phyloP scores from a whole-genome alignment of 2,797 vertebrate genomes.

The Octomys mimax region DNA sequence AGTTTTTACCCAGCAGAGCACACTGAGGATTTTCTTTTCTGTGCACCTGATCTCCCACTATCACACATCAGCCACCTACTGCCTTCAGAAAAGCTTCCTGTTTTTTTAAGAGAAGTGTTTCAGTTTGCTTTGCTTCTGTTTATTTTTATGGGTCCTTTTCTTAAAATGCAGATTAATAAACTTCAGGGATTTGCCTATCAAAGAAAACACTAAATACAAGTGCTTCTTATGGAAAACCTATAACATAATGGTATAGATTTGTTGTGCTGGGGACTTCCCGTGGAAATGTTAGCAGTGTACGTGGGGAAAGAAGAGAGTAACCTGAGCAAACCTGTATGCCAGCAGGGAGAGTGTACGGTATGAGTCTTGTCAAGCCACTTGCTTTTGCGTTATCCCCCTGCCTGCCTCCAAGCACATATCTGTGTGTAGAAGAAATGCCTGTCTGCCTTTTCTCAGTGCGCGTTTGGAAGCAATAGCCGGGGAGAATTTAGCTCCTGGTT shows the following conservation, averaged over 20 bases:
- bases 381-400: not conserved
- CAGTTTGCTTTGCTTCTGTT: not conserved
- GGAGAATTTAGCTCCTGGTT: not conserved
- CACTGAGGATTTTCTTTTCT: not conserved
- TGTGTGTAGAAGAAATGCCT: not conserved
- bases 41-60: no score
- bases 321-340: not conserved
- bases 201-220: constrained; percentile 22
- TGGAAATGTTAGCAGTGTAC: not conserved
- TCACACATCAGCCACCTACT: not conserved
- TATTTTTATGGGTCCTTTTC: constrained; percentile 17
- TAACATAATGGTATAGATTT: not conserved
- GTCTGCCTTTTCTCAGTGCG: fast-evolving
- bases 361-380: not conserved
- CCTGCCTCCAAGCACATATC: not conserved
- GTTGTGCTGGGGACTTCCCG: constrained; percentile 19
- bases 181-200: constrained; percentile 26
- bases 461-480: not conserved
- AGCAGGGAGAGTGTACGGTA: not conserved
- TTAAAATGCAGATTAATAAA: constrained; percentile 31
- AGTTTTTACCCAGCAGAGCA: not conserved
- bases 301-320: not conserved
- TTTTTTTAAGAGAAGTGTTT: constrained; percentile 17
- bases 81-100: constrained; percentile 17
- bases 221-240: constrained; percentile 46